Evolutionary conservation across 2,797 vertebrate species (phyloP), one percentile per base, ranked within the genome.

Genomic region (Balearica regulorum): DNA sequence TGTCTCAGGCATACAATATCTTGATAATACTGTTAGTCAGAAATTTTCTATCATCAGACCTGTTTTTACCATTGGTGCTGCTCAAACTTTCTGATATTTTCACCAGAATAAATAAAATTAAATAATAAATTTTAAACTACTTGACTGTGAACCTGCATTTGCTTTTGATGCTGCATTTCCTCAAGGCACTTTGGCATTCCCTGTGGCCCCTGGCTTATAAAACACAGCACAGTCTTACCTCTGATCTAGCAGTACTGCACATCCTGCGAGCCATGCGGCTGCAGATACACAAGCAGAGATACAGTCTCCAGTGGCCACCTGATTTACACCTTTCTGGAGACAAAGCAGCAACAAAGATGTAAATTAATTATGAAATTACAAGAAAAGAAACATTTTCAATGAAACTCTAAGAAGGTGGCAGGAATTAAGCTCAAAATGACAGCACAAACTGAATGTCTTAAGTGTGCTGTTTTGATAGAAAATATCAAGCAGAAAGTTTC

Each of bases 221-320:
- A 73, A n/a, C 13, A 10, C 33, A 54, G 21, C 21, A 18, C 18
- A 31, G 48, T 39, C 61, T 71, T 72, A 11, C 5, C 49, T 68
- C 57, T 81, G 48, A 43, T 61, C 33, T 33, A 41, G 11, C 11
- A 70, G 18, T 16, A 77, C 28, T 9, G 5, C 25, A 28, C 2
- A 2, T 58, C 37, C 53, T 29, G 12, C 0, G 0, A 70, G 10
- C 43, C 2, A 0, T 5, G 21, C 0, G 0, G 31, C 9, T 89
- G 41, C 35, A 65, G 39, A 44, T 28, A 28, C 16, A 25, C 16
- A 37, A 78, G 31, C 19, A 55, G 43, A 51, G 11, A 49, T 1
- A 10, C 5, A 9, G 5, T 24, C 18, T 79, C 65, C 44, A 49
- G 7, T 8, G 6, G 31, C 8, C 54, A 65, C 39, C 13, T 9